These are phyloP conservation scores for Acanthosepion esculentum DNA, from an alignment of 2,888 invertebrate genomes.

Conservation along the genomic window DNA sequence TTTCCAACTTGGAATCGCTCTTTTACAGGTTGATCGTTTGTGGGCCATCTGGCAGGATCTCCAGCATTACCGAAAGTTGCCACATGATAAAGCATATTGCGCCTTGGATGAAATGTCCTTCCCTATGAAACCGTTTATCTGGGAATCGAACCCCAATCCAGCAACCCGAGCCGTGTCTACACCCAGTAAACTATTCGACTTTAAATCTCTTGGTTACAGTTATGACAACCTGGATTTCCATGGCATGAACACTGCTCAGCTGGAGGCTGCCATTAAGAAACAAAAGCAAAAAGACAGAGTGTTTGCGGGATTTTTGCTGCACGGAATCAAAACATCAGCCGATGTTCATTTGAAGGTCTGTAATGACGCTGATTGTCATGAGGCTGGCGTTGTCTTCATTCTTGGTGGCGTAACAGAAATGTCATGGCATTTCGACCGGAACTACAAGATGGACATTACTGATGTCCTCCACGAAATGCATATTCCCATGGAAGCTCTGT, in stretches of 20 bases:
- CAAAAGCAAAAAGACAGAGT: conserved; percentile 49
- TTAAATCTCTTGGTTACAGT: conserved; percentile 48
- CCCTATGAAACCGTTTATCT: conserved; percentile 49
- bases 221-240: conserved; percentile 52
- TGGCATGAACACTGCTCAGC: conserved; percentile 49
- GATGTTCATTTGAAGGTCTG: conserved; percentile 50
- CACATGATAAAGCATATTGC: conserved; percentile 50
- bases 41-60: conserved; percentile 51
- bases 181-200: conserved; percentile 46
- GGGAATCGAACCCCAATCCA: conserved; percentile 45
- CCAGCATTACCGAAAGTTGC: conserved; percentile 47
- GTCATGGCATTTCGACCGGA: conserved; percentile 57
- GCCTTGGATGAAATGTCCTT: conserved; percentile 48
- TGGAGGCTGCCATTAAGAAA: conserved; percentile 47
- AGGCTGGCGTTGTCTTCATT: conserved; percentile 50
- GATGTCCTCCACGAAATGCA: conserved; percentile 50
- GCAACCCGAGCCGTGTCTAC: conserved; percentile 43
- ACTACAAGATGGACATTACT: conserved; percentile 56
- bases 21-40: conserved; percentile 46
- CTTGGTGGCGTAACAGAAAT: conserved; percentile 53
- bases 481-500: conserved; percentile 52
- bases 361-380: conserved; percentile 42
- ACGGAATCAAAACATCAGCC: conserved; percentile 51
- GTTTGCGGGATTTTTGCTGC: conserved; percentile 52
- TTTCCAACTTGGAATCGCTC: neutral